Base-by-base conservation (phyloP, 1,140 invertebrate genomes). In the Aphaenogaster ashmeadi region DNA sequence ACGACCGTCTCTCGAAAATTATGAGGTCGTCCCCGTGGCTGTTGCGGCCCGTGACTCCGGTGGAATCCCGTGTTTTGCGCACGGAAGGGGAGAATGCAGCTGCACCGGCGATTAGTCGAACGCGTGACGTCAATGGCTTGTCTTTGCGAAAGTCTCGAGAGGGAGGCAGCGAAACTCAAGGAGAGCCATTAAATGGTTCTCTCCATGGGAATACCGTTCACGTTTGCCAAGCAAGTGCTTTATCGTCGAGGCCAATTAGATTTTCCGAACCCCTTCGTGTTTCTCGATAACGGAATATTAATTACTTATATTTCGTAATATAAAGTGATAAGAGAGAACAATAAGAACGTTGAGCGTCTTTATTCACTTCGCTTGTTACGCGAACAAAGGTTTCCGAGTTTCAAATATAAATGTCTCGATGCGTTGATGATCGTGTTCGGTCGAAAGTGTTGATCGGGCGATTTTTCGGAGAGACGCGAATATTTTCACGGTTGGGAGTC, bases 81-180 rank as follows among this genome's bases (percentile, higher is more conserved):
- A 54, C 72, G 72, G 78, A 74, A 90, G 84, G 85, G 74, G 88
- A 85, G 86, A 90, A 71, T 79, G 80, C 67, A 77, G 75, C 78
- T 81, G 88, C 88, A 80, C 67, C 79, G 62, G 62, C 75, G 89
- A 75, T 60, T 71, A 79, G 88, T 77, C 54, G 74, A 54, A 71
- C 52, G 58, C 58, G 88, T 89, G 88, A 91, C 86, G 79, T 88
- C 86, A 90, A 87, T 88, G 74, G 77, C 74, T 90, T 74, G 81
- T 90, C 78, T 81, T 85, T 88, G 72, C 58, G 54, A 90, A 90
- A 90, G 78, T 47, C 52, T 41, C 41, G 80, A 85, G 52, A 81
- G 67, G 62, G 13, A 83, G 77, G 74, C 44, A 62, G 67, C 72
- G 71, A 89, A 77, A 75, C 50, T 66, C 44, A 52, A 74, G 71